phyloP scores from a whole-genome alignment of 1,140 invertebrate species.

The Panulirus ornatus region DNA sequence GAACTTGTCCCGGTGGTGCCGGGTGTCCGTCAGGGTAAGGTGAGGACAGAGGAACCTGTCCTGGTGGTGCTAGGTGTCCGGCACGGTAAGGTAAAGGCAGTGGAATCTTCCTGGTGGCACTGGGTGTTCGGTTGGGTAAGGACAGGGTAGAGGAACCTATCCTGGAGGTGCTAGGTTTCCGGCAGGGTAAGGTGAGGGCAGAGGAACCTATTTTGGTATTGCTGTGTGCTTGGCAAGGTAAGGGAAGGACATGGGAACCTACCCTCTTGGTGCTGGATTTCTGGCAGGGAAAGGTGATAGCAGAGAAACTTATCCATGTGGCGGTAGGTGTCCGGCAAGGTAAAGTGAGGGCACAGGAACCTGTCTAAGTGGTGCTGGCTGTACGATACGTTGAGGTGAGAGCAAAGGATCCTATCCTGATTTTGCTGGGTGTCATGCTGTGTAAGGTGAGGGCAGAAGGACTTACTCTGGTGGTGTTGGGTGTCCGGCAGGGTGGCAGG shows the following conservation, averaged over 20 bases:
- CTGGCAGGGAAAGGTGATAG: no score
- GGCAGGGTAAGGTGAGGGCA: no score
- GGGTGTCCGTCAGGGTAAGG: no score
- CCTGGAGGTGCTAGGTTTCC: no score
- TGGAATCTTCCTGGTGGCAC: neutral
- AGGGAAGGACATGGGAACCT: no score
- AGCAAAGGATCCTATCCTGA: neutral
- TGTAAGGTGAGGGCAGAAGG: neutral
- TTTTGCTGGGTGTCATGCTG: neutral
- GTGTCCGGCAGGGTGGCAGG: conserved; percentile 75
- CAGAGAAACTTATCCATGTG: no score
- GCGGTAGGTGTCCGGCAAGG: neutral
- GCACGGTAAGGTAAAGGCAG: neutral
- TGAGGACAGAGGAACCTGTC: neutral
- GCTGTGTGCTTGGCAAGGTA: no score
- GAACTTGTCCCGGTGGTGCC: neutral
- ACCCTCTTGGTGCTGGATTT: no score
- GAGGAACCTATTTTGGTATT: no score
- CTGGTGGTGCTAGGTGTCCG: neutral
- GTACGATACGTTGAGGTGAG: neutral
- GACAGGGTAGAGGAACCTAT: neutral
- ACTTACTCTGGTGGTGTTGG: neutral
- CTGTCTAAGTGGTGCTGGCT: neutral
- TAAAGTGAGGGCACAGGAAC: no score
- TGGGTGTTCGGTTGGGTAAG: neutral